Evolutionary conservation across 1,140 invertebrate species (phyloP).

Genomic region (Maniola jurtina): DNA sequence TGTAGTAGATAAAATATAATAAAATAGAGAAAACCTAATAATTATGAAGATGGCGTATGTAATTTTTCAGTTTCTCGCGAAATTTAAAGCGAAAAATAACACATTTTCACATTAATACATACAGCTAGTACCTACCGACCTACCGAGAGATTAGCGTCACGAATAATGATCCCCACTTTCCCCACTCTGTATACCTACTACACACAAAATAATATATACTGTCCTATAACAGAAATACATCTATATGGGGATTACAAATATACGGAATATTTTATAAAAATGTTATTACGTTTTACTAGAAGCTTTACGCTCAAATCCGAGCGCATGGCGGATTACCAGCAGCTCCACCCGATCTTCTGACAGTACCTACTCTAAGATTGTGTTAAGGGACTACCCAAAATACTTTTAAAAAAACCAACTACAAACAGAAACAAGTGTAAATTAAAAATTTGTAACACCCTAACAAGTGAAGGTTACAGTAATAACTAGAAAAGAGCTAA

Average conservation of each 20-base stretch:
- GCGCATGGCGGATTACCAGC: constrained; percentile 21
- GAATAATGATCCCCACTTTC: constrained; percentile 7
- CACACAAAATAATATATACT: too few species aligned
- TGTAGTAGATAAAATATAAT: too few species aligned
- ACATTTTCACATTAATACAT: too few species aligned
- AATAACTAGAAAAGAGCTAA: too few species aligned
- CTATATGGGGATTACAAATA: constrained; percentile 32
- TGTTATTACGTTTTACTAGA: constrained; percentile 35
- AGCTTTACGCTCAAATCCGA: constrained; percentile 29
- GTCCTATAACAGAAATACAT: constrained; percentile 3
- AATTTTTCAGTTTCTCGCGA: too few species aligned
- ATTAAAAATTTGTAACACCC: too few species aligned
- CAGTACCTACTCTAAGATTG: constrained; percentile 15
- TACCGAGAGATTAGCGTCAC: constrained; percentile 13
- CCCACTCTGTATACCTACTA: constrained; percentile 16
- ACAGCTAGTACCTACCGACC: too few species aligned
- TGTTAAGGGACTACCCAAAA: neutral
- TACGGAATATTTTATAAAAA: constrained; percentile 37
- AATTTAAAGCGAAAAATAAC: too few species aligned
- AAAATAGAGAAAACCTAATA: too few species aligned
- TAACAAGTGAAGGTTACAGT: too few species aligned
- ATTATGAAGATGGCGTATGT: too few species aligned
- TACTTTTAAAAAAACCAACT: neutral
- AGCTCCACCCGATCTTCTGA: constrained; percentile 11
- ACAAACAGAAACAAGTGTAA: too few species aligned